A percentile compares a stretch with the other conserved stretches of the same genome.
phyloP scores from a whole-genome alignment of 1,140 invertebrate genomes.

The Drosophila rufa region DNA sequence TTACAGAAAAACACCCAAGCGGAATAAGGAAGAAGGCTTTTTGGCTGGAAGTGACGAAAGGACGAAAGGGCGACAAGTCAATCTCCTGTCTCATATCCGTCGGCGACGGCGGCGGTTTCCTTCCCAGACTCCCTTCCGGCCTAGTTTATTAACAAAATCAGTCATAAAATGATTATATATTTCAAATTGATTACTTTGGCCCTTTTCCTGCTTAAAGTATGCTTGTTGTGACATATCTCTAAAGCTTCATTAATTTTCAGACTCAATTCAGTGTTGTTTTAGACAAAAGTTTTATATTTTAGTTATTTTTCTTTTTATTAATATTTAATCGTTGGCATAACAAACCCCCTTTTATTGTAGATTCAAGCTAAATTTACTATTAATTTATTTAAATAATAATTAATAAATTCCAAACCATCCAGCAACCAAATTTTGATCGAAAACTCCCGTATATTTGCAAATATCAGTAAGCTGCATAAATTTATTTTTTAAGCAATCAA shows the following conservation, averaged over 20 bases:
- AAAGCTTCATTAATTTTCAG: not conserved
- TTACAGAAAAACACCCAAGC: not conserved
- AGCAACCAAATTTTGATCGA: not conserved
- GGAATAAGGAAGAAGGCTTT: not conserved
- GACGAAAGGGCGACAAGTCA: slow-evolving; percentile 55
- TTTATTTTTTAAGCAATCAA: slow-evolving; percentile 10
- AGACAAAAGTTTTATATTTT: not conserved
- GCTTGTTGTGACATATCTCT: not conserved
- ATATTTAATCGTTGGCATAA: not conserved
- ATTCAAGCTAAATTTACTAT: not conserved
- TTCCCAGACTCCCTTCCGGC: slow-evolving; percentile 3
- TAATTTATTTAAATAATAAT: not conserved
- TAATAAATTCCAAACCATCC: not conserved
- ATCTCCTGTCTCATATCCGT: slow-evolving; percentile 78
- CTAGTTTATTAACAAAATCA: slow-evolving; percentile 16
- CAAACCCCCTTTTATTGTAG: too few relatives aligned
- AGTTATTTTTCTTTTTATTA: not conserved
- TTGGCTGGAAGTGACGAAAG: not conserved
- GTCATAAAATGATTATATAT: slow-evolving; percentile 50
- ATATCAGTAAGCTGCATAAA: not conserved
- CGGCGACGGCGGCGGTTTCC: slow-evolving; percentile 21
- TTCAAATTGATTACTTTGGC: slow-evolving; percentile 18
- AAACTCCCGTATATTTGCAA: not conserved
- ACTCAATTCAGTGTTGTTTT: not conserved
- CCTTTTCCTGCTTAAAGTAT: not conserved